phyloP scores from a whole-genome alignment of 2,888 invertebrate species.

The Lamellibrachia satsuma region DNA sequence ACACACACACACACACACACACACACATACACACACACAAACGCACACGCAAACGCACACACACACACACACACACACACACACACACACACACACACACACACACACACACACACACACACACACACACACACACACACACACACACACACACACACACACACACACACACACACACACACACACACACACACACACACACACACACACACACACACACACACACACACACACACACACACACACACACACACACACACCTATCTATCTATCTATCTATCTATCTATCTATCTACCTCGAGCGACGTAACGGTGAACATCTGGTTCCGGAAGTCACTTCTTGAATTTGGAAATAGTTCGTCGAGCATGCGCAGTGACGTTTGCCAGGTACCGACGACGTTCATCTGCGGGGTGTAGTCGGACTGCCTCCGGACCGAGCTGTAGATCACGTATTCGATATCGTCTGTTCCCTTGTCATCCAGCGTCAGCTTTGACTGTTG shows the following conservation, averaged over 20 bases:
- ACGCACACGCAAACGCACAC: too few relatives aligned
- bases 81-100: too few relatives aligned
- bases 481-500: not conserved
- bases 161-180: too few relatives aligned
- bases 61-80: too few relatives aligned
- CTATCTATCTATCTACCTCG: not conserved
- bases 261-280: not conserved
- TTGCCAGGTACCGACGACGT: not conserved
- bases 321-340: not conserved
- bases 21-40: too few relatives aligned
- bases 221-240: too few relatives aligned
- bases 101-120: too few relatives aligned
- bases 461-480: not conserved
- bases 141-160: too few relatives aligned
- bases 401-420: not conserved
- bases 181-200: too few relatives aligned
- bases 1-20: too few relatives aligned
- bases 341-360: slow-evolving; percentile 5
- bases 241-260: not conserved
- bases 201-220: too few relatives aligned
- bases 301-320: not conserved
- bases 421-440: not conserved
- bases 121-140: too few relatives aligned
- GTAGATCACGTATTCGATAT: not conserved
- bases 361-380: not conserved